A percentile compares a stretch with the other conserved stretches of the same genome.
These are phyloP conservation scores for Portunus trituberculatus DNA, from an alignment of 1,140 invertebrate species.

Conservation along the genomic window DNA sequence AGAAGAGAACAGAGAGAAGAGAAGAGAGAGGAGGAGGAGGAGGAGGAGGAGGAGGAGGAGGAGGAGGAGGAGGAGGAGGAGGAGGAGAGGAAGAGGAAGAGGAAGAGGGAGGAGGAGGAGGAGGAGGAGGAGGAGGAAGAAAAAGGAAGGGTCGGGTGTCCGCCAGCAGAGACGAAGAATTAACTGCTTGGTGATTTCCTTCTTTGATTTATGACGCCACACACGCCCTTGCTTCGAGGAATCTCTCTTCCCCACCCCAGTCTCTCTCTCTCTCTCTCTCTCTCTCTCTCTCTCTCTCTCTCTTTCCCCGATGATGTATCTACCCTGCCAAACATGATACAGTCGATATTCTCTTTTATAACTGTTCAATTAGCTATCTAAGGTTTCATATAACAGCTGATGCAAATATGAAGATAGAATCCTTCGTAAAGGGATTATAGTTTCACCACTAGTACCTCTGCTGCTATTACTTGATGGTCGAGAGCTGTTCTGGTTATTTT, in stretches of 20 bases:
- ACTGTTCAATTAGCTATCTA: too few relatives aligned
- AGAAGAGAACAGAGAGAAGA: too few relatives aligned
- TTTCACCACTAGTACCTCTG: too few relatives aligned
- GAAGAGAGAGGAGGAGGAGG: neutral
- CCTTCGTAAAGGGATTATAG: too few relatives aligned
- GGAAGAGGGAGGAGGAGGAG: neutral
- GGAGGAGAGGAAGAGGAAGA: neutral
- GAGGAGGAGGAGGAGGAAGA: neutral
- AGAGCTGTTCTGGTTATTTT: too few relatives aligned
- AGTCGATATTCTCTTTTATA: too few relatives aligned
- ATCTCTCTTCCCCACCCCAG: neutral
- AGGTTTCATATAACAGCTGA: too few relatives aligned
- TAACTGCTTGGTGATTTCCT: slow-evolving; percentile 13
- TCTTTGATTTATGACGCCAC: slow-evolving; percentile 12
- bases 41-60: neutral
- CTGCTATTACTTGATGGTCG: too few relatives aligned
- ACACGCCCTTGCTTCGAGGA: neutral
- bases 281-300: slow-evolving; percentile 20
- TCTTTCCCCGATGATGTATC: neutral
- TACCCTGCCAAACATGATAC: too few relatives aligned
- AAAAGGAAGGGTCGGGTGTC: slow-evolving; percentile 1
- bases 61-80: neutral
- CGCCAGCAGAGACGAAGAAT: neutral
- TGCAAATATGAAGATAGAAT: too few relatives aligned
- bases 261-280: slow-evolving; percentile 20